Conservation (phyloP, 2,888 invertebrate species). For the Ormyrus thymus region DNA sequence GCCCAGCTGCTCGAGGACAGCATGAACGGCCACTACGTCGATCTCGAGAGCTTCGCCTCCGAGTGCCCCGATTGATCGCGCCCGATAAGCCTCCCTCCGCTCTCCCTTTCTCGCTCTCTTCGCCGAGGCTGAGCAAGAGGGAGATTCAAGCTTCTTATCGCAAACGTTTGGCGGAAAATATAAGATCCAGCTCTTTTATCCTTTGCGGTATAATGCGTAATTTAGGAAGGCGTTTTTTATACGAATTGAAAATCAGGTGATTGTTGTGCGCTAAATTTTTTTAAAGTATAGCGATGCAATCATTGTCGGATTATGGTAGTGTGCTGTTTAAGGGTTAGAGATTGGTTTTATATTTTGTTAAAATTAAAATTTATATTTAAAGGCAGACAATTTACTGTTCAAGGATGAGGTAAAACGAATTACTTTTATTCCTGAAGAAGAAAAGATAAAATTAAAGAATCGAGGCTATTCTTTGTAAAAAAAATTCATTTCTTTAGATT, state of each 20-base stretch:
- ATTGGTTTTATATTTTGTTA: conserved; percentile 6
- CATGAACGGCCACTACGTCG: conserved; percentile 81
- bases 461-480: conserved; percentile 50
- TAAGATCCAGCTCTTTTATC: conserved; percentile 5
- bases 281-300: not conserved
- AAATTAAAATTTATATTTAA: conserved; percentile 10
- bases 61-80: conserved; percentile 66
- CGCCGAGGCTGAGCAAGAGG: not conserved
- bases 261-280: not conserved
- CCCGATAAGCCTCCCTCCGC: not conserved
- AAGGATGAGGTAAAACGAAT: not conserved
- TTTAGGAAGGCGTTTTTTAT: not conserved
- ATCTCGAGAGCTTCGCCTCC: conserved; percentile 82
- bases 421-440: conserved; percentile 25
- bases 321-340: conserved; percentile 13
- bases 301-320: no score
- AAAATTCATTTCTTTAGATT: conserved; percentile 21
- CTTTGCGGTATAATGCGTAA: not conserved
- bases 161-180: not conserved
- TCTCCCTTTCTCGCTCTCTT: not conserved
- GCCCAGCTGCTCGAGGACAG: conserved; percentile 80
- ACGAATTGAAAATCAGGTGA: not conserved
- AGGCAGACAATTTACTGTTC: conserved; percentile 1
- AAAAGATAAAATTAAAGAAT: conserved; percentile 31
- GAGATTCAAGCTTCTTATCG: no score